Base-by-base conservation (phyloP, 1,140 invertebrate genomes). In the Hirudo medicinalis region DNA sequence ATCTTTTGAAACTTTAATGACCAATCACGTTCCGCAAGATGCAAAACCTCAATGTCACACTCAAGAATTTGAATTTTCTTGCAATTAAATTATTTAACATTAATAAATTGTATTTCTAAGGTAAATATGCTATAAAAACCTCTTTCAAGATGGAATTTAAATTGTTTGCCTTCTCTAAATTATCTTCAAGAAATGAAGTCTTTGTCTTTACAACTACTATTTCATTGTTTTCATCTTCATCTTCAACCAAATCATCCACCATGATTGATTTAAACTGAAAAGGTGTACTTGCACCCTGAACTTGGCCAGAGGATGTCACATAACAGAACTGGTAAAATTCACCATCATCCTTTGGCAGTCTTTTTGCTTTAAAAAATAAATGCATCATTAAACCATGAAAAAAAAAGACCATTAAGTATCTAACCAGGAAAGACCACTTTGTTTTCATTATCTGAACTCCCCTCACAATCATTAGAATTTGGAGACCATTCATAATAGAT, bases 271-370 rank as follows among this genome's bases (percentile, higher is more conserved):
- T 76, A 73, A 83, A 82, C 71, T 81, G 80, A 75, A 83, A 83
- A 60, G 82, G 82, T 63, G 78, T 80, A 70, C 80, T 82, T 9
- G 80, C 80, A 40, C 82, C 82, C n/a, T 78, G 69, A 17, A 82
- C 78, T 55, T 80, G 77, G 15, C 77, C 77, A 55, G 74, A 71
- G 40, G 76, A 74, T 20, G 77, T 78, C 17, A 83, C 76, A 73
- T 82, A 83, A 71, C 79, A 80, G 74, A 82, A 82, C 77, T 83
- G 82, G 72, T 82, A 83, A 70, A 81, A 83, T 70, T 81, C 81
- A 4, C 80, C 80, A 77, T 83, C 80, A 75, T 82, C 81, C 66
- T 78, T 76, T 8, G 81, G 81, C 43, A 82, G 67, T n/a, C 75
- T 75, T 60, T 77, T 74, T 53, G 54, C 40, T 53, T n/a, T 20